phyloP scores from a whole-genome alignment of 2,888 invertebrate species.

The Lasioglossum lativentre region DNA sequence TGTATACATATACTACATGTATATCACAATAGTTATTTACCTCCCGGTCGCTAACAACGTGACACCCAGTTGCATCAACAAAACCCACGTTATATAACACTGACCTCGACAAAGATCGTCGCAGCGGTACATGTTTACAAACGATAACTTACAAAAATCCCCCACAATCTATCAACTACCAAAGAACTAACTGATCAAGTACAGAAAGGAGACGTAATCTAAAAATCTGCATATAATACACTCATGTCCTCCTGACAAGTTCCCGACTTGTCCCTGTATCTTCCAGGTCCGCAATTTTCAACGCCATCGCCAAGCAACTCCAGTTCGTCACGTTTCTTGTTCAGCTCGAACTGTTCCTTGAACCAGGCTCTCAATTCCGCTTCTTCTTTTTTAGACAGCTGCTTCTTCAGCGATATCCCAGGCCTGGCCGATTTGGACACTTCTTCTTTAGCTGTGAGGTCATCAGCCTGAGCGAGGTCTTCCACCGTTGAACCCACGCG shows the following conservation, averaged over 20 bases:
- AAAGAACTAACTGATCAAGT: background rate
- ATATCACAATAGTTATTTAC: conserved; percentile 1
- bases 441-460: conserved; percentile 22
- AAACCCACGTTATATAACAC: background rate
- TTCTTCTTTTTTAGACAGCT: conserved; percentile 51
- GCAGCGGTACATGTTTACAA: background rate
- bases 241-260: conserved; percentile 85
- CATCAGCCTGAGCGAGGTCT: conserved; percentile 33
- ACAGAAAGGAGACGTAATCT: background rate
- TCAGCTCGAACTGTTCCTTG: conserved; percentile 47
- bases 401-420: conserved; percentile 64
- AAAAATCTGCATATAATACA: conserved; percentile 47
- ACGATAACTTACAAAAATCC: background rate
- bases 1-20: background rate
- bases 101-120: background rate
- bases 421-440: conserved; percentile 27
- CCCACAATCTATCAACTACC: background rate
- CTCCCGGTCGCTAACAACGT: background rate
- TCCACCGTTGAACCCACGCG: background rate
- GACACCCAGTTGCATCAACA: background rate
- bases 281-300: conserved; percentile 91
- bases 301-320: conserved; percentile 88
- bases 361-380: conserved; percentile 1
- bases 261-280: conserved; percentile 89
- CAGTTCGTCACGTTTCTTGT: conserved; percentile 81